A percentile compares a stretch with the other conserved stretches of the same genome.
Evolutionary conservation across 2,113 vertebrate species (phyloP).

Genomic region (Oplegnathus fasciatus): DNA sequence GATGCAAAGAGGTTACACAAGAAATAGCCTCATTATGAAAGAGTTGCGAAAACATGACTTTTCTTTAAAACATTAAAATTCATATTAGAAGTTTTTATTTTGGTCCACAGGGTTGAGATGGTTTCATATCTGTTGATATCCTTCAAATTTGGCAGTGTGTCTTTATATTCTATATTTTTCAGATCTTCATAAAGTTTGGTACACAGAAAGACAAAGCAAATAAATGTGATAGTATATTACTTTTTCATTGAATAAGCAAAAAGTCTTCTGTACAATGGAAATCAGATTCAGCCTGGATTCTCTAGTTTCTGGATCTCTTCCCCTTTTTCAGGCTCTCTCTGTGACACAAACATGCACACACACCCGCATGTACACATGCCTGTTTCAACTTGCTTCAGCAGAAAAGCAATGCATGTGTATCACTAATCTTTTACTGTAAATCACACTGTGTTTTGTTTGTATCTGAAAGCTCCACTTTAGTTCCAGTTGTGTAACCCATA

Average conservation of each 20-base stretch:
- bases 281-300: neutral
- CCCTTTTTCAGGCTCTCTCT: neutral
- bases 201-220: neutral
- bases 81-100: neutral
- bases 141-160: neutral
- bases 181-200: neutral
- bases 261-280: neutral
- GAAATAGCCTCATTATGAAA: neutral
- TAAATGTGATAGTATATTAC: neutral
- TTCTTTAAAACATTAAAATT: neutral
- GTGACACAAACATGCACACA: neutral
- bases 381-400: conserved; percentile 5
- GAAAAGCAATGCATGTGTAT: neutral
- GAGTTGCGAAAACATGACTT: neutral
- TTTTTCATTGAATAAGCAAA: neutral
- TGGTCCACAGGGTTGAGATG: too few relatives aligned
- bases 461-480: neutral
- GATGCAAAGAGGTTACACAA: conserved; percentile 5
- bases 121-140: neutral
- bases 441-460: neutral
- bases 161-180: neutral
- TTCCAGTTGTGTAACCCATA: neutral
- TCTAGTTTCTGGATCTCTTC: conserved; percentile 2
- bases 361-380: neutral
- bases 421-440: neutral